phyloP scores from a whole-genome alignment of 2,888 invertebrate genomes.

The Andrena flavipes region DNA sequence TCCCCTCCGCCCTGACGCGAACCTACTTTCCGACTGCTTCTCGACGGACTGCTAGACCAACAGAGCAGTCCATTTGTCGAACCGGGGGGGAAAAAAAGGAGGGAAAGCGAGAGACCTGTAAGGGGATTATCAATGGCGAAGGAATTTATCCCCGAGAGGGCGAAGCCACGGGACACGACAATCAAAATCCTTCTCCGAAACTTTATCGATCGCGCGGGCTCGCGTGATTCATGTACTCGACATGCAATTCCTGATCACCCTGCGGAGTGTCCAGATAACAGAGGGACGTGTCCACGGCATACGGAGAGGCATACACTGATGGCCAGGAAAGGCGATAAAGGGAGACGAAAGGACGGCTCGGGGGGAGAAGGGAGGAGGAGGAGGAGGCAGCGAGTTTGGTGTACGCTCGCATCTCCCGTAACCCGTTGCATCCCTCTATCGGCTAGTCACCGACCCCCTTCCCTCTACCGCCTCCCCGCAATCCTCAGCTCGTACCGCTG shows the following conservation, averaged over 20 bases:
- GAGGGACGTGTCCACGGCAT: conserved; percentile 68
- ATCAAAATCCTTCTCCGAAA: conserved; percentile 57
- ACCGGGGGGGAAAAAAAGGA: not conserved
- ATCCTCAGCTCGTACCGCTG: conserved; percentile 37
- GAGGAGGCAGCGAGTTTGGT: conserved; percentile 50
- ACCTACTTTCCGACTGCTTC: no score
- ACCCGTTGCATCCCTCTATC: conserved; percentile 72
- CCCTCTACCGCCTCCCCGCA: not conserved
- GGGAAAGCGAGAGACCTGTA: not conserved
- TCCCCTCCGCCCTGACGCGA: not conserved
- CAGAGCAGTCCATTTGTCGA: conserved; percentile 20
- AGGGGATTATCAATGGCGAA: conserved; percentile 16
- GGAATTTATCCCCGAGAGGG: conserved; percentile 27
- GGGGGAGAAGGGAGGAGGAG: not conserved
- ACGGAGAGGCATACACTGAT: conserved; percentile 56
- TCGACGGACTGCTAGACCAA: not conserved
- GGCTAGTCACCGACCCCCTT: conserved; percentile 38
- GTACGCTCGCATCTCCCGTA: conserved; percentile 66
- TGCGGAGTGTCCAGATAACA: conserved; percentile 65
- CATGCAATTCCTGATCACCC: conserved; percentile 67
- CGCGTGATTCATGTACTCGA: conserved; percentile 64
- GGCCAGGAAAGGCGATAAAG: conserved; percentile 51
- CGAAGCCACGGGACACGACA: conserved; percentile 33
- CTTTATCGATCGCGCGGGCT: conserved; percentile 55
- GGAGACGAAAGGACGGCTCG: conserved; percentile 33